Evolutionary conservation across 2,113 vertebrate genomes (phyloP).

Genomic region (Benthochromis sp.): DNA sequence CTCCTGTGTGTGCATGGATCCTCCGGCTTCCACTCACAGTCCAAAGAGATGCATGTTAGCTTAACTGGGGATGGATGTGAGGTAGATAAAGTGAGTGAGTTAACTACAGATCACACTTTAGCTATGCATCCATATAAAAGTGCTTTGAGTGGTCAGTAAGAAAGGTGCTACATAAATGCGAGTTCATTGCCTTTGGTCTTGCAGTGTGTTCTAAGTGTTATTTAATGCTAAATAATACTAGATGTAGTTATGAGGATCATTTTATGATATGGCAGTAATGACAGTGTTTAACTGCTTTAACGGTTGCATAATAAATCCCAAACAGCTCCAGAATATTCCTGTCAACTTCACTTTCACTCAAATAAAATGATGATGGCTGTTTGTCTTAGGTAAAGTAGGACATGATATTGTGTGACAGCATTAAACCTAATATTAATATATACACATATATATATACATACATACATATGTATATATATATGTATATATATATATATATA

Average conservation of each 20-base stretch:
- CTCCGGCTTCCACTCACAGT: not conserved
- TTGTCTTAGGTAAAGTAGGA: not conserved
- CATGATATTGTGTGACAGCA: not conserved
- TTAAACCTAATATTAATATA: not conserved
- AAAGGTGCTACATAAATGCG: not conserved
- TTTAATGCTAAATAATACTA: not conserved
- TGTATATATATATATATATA: fast-evolving
- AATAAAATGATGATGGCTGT: not conserved
- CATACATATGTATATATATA: too few species aligned
- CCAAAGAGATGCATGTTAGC: not conserved
- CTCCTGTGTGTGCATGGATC: not conserved
- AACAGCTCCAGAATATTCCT: not conserved
- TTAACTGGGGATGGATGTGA: not conserved
- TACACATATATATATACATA: fast-evolving
- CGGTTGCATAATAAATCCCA: not conserved
- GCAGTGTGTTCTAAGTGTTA: not conserved
- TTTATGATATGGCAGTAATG: not conserved
- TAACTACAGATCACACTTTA: not conserved
- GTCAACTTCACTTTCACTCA: not conserved
- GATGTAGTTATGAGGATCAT: not conserved
- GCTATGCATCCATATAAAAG: not conserved
- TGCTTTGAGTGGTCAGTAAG: not conserved
- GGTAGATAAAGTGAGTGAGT: not conserved
- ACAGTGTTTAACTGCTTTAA: not conserved
- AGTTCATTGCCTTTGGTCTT: not conserved